Base-by-base conservation (phyloP, 2,113 vertebrate species). In the Meleagris gallopavo region DNA sequence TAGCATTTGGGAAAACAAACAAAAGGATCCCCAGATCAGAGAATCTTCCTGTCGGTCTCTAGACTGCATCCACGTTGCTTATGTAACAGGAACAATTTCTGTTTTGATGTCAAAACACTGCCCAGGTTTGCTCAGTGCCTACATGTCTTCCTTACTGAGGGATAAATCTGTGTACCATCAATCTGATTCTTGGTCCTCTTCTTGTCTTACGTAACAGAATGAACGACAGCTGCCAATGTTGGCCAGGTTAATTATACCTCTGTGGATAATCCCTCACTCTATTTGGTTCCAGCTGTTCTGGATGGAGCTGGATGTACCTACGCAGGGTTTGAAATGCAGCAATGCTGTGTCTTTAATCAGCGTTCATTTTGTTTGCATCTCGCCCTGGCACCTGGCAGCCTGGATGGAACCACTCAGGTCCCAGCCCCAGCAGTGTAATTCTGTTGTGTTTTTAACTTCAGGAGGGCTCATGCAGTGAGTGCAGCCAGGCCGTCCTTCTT, bases 181-280 rank as follows among this genome's bases (percentile, higher is more conserved):
- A 94, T 89, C 67, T 70, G 48, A 94, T 94, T 80, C 50, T 76
- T 62, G 50, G 22, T 12, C 76, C 54, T 82, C 32, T 66, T 86
- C 66, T 67, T 46, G 38, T 72, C 25, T 40, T 48, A 13, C 29
- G 52, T 50, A 65, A 27, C 3, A 12, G 60, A 77, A 61, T 76
- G 58, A 87, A 87, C 82, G 52, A 50, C 84, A 84, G 75, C 58
- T 66, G 62, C 85, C 48, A 75, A 11, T 48, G 78, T 69, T 41
- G 46, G 71, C 82, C 93, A 73, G 86, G 91, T 91, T 92, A 85
- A 94, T 87, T 79, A 32, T 14, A 54, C 58, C 94, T 94, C 66
- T 70, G 74, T 2, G 6, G 71, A 34, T 88, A 58, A 89, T 95
- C 60, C 64, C 21, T 73, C 50, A 15, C 25, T 82, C 20, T 66